Conservation (phyloP, 2,113 vertebrate species). For the Centropristis striata region DNA sequence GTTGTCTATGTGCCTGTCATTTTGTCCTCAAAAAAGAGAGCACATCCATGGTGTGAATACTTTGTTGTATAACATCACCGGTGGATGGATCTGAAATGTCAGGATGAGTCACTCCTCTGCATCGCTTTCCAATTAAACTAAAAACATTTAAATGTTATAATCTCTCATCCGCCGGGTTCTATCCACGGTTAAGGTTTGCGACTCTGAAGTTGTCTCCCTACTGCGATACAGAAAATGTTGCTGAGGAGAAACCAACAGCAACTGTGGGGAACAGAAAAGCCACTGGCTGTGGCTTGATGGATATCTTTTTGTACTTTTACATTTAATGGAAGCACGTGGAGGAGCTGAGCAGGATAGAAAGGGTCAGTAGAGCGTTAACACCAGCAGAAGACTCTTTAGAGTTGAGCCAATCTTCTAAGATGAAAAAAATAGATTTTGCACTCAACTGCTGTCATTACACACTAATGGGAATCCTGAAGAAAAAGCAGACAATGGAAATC, state of each 20-base stretch:
- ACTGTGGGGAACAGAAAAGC: not conserved
- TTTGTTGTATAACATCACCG: not conserved
- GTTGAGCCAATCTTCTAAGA: not conserved
- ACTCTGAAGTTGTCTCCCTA: not conserved
- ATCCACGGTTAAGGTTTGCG: not conserved
- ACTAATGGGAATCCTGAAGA: not conserved
- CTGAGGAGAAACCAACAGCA: not conserved
- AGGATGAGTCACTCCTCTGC: constrained; percentile 7
- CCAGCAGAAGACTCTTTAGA: constrained; percentile 1
- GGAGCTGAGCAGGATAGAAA: constrained; percentile 24
- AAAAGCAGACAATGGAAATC: not conserved
- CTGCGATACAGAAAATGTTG: not conserved
- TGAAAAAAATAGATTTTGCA: constrained; percentile 8
- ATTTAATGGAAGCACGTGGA: constrained; percentile 16
- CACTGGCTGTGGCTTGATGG: not conserved
- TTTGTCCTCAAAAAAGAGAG: not conserved
- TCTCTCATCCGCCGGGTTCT: not conserved
- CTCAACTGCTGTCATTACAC: not conserved
- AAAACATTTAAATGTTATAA: constrained; percentile 6
- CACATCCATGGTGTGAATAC: not conserved
- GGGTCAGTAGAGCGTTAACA: constrained; percentile 44
- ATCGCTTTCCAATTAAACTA: not conserved
- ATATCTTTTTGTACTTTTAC: constrained; percentile 36
- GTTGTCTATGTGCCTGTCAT: not conserved
- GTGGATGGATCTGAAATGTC: constrained; percentile 7